Evolutionary conservation across 37 sponge, comb jelly and placozoan genomes (phyloP).

Genomic region (Oscarella lobularis): DNA sequence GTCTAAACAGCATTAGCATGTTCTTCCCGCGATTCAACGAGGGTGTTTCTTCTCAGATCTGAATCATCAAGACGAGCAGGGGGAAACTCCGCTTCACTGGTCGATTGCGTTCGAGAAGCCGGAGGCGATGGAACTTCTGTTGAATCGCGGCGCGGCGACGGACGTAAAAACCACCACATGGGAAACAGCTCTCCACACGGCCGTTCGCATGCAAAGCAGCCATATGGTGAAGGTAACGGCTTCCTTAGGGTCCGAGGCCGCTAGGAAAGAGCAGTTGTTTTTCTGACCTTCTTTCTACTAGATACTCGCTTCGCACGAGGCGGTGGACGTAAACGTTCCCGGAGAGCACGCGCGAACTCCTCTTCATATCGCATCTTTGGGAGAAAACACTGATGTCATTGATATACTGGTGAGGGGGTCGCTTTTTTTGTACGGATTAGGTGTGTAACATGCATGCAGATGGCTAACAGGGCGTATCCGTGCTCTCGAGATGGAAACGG

Average conservation of each 20-base stretch:
- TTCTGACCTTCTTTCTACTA: too few species aligned
- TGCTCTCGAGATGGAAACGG: neutral
- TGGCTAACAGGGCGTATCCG: neutral
- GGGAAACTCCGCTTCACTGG: conserved; percentile 38
- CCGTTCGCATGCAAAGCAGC: neutral
- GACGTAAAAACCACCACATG: neutral
- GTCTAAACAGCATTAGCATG: neutral
- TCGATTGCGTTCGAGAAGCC: conserved; percentile 33
- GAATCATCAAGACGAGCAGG: conserved; percentile 14
- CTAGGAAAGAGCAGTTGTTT: too few species aligned
- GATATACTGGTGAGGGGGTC: neutral
- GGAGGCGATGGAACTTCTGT: conserved; percentile 39
- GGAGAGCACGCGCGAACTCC: neutral
- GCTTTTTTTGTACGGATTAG: neutral
- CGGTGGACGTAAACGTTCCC: neutral
- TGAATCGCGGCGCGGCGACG: conserved; percentile 36
- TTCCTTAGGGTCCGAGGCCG: too few species aligned
- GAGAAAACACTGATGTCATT: neutral
- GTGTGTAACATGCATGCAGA: too few species aligned
- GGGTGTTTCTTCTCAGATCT: conserved; percentile 3
- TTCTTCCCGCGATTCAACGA: neutral
- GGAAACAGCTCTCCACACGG: neutral
- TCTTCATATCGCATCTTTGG: neutral
- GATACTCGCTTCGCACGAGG: too few species aligned
- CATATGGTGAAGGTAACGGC: neutral